Base-by-base conservation (phyloP, 1,140 invertebrate genomes). In the Drosophila neocordata region DNA sequence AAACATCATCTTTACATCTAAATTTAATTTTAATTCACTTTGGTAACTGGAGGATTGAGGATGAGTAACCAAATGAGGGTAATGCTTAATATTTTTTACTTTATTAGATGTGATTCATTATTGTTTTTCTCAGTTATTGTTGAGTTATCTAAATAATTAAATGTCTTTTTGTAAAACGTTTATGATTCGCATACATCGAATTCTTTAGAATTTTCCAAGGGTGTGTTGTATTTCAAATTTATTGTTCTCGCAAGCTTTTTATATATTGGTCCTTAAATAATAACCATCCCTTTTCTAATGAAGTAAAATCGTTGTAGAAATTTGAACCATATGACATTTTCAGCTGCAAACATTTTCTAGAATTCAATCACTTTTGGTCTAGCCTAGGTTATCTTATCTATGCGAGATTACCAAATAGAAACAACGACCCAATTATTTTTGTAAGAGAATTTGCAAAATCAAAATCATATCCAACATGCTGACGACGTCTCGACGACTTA, bases 341-440 rank as follows among this genome's bases (percentile, higher is more conserved):
- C 3, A 38, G 2, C 20, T 24, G 41, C 41, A 61, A 61, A 57
- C 35, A 44, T 62, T 71, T 51, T 20, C 8, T 6, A 48, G 55
- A 73, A 53, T 27, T 52, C 12, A 65, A 58, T 58, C 38, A 57
- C 7, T 48, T 18, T 48, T 41, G 34, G 20, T 9, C 53, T 57
- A 13, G n/a, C 5, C 4, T n/a, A 38, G 18, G 41, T 13, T 74
- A 74, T 74, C 72, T 74, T 73, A 74, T 74, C 70, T 48, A 48
- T 18, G n/a, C 9, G 11, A 73, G 60, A 73, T 72, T 73, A 37
- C 20, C 37, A 18, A 44, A 11, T 20, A 11, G 8, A 8, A 55
- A 22, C 27, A 66, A 51, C 37, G 51, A 67, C 37, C 31, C 55
- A 67, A 41, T 60, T 66, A 48, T 73, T 35, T 44, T 8, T 7